A percentile compares a stretch with the other conserved stretches of the same genome.
Evolutionary conservation across 2,113 vertebrate genomes (phyloP).

Genomic region (Indri indri): DNA sequence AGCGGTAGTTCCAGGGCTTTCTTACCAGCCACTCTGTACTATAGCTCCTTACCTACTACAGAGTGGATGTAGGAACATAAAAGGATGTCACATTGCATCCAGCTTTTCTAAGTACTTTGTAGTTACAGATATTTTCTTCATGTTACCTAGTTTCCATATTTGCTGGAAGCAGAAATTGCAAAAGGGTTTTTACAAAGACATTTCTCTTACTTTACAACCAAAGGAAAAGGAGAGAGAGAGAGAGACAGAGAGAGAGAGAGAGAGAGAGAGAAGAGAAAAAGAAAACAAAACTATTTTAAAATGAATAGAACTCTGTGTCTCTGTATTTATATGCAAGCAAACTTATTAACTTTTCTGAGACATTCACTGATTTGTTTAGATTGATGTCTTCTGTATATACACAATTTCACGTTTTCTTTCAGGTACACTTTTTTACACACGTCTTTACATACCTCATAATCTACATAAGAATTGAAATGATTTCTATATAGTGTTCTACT

Average conservation of each 20-base stretch:
- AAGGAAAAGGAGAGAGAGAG: not conserved
- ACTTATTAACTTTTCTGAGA: not conserved
- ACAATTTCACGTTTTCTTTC: not conserved
- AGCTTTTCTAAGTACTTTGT: not conserved
- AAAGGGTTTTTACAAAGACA: not conserved
- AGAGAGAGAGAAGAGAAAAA: not conserved
- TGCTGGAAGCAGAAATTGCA: not conserved
- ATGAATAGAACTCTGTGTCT: not conserved
- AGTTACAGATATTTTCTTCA: not conserved
- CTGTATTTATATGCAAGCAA: not conserved
- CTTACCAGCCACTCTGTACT: not conserved
- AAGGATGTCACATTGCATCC: not conserved
- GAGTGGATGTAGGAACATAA: not conserved
- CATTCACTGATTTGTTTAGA: not conserved
- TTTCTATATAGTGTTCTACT: not conserved
- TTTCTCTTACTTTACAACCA: not conserved
- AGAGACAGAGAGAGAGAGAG: not conserved
- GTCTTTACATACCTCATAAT: not conserved
- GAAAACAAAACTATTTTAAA: not conserved
- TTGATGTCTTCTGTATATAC: not conserved
- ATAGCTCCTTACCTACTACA: not conserved
- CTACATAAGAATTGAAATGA: not conserved
- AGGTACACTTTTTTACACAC: not conserved
- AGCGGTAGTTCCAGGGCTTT: not conserved
- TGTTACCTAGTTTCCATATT: not conserved